Base-by-base conservation (phyloP, 2,113 vertebrate species). In the Semnornis frantzii region DNA sequence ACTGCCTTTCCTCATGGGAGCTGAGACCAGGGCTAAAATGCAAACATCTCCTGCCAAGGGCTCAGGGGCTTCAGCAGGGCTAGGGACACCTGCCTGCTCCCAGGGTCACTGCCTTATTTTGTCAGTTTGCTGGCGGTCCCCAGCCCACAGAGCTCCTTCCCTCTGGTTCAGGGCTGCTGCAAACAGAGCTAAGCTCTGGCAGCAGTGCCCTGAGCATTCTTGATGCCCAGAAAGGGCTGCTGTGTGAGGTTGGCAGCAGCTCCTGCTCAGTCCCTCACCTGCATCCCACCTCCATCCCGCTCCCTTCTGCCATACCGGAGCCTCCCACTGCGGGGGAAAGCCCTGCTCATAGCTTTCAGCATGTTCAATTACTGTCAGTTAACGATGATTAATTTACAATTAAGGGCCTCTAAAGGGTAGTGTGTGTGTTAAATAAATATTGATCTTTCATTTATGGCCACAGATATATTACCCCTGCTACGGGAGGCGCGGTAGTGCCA, bases 331-430 rank as follows among this genome's bases (percentile, higher is more conserved):
- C 8, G 2, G 88, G 90, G 83, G 71, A 84, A 89, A 31, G 37
- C 65, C 13, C 8, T 1, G 5, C 85, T 84, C 31, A 8, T 75
- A 66, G 84, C 86, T 89, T 92, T 86, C 91, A 90, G 60, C 46
- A 18, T 31, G 76, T 95, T 92, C 90, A 91, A 96, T 97, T 97
- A 93, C 92, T 95, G 57, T 89, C 93, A 80, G 88, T 94, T 97
- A 96, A 96, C 94, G 82, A 94, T 94, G 92, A 94, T 96, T 96
- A 94, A 96, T 98, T 94, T 94, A 95, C 96, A 95, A 91, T 95
- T 95, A 95, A 87, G 87, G 79, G 92, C 89, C 92, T 96, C 91
- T 86, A 94, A 96, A 94, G 96, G 92, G 82, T 76, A 94, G 57
- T 91, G 90, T 95, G 89, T 95, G 86, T 92, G 91, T 91, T 96